phyloP scores from a whole-genome alignment of 2,113 vertebrate genomes.

The Leptobrachium leishanense region DNA sequence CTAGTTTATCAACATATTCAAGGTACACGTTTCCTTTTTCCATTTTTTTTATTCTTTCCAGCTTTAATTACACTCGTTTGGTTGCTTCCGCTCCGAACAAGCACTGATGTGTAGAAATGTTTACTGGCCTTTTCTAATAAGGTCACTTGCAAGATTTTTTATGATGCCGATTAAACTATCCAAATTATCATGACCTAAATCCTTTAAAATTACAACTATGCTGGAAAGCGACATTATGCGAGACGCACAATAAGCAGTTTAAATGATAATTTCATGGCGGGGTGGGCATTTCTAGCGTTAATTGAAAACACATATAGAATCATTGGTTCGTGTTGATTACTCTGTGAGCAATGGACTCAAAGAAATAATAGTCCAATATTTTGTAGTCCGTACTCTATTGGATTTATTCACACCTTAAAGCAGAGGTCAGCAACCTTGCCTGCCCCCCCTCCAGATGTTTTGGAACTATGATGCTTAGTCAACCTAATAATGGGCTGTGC shows the following conservation, averaged over 20 bases:
- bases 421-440: too few species aligned
- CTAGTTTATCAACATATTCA: too few species aligned
- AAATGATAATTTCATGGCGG: not conserved
- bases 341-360: too few species aligned
- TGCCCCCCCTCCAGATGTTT: too few species aligned
- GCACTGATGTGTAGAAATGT: not conserved
- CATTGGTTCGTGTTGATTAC: too few species aligned
- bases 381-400: too few species aligned
- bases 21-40: too few species aligned
- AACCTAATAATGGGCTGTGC: too few species aligned
- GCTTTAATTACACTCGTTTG: not conserved
- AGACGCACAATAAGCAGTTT: not conserved
- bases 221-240: not conserved
- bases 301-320: not conserved
- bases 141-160: conserved; percentile 1
- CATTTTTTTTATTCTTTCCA: not conserved
- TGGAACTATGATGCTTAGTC: too few species aligned
- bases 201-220: not conserved
- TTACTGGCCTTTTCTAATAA: not conserved
- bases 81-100: not conserved
- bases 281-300: not conserved
- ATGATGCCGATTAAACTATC: not conserved
- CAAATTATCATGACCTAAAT: conserved; percentile 3
- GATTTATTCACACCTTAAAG: too few species aligned
- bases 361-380: too few species aligned